phyloP scores from a whole-genome alignment of 2,113 vertebrate genomes.

The Zosterops hypoxanthus region DNA sequence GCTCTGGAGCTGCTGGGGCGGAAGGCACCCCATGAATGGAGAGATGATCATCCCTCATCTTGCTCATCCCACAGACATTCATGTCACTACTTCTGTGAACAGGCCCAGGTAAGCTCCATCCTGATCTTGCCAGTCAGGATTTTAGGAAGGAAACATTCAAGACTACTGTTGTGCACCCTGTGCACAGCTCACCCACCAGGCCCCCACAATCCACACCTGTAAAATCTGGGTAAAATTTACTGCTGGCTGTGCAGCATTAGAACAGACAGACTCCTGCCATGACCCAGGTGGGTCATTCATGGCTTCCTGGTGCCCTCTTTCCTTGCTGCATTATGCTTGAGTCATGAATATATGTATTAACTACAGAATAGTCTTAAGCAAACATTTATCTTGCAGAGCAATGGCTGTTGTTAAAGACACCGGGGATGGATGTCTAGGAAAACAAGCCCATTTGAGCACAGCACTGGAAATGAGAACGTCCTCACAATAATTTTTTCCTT shows the following conservation, averaged over 20 bases:
- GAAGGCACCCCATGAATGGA: not conserved
- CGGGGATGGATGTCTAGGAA: not conserved
- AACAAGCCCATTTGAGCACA: conserved; percentile 21
- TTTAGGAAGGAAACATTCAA: not conserved
- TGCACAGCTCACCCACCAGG: not conserved
- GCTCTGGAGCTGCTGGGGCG: not conserved
- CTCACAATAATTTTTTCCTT: conserved; percentile 46
- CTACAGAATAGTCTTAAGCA: conserved; percentile 20
- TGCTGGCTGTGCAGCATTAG: not conserved
- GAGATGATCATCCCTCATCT: not conserved
- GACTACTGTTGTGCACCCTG: not conserved
- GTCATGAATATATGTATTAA: conserved; percentile 61
- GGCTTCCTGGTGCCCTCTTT: not conserved
- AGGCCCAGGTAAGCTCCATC: fast-evolving
- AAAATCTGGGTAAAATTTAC: not conserved
- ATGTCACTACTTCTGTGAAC: not conserved
- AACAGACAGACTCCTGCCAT: not conserved
- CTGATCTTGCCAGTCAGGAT: not conserved
- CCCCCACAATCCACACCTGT: fast-evolving
- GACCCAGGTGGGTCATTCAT: not conserved
- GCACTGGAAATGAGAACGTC: conserved; percentile 51
- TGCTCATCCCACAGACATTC: not conserved
- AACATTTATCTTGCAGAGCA: conserved; percentile 48
- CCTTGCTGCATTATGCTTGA: not conserved
- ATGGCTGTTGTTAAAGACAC: not conserved